Conservation (phyloP, 2,888 invertebrate species). For the Nemotelus pantherinus region DNA sequence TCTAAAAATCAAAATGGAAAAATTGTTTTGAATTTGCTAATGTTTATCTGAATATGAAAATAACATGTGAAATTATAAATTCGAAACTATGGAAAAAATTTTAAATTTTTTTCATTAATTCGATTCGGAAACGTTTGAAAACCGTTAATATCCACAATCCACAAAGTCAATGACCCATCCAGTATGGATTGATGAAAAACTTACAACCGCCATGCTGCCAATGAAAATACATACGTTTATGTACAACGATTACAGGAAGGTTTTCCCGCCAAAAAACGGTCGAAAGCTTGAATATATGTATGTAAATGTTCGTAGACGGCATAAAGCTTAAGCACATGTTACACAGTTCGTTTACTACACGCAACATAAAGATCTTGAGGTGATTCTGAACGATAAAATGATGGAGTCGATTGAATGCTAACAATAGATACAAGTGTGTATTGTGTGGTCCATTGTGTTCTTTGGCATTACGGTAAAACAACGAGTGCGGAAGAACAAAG, state of each 20-base stretch:
- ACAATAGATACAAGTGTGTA: constrained; percentile 24
- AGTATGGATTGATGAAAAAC: not conserved
- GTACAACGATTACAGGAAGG: not conserved
- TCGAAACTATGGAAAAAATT: not conserved
- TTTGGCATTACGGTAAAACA: constrained; percentile 28
- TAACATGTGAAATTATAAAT: too few species aligned
- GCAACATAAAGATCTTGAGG: constrained; percentile 26
- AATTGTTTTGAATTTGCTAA: too few species aligned
- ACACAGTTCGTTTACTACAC: constrained; percentile 3
- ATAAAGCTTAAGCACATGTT: constrained; percentile 15
- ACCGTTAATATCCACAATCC: constrained; percentile 35
- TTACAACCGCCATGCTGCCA: not conserved
- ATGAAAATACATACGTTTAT: not conserved
- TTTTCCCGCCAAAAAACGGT: constrained; percentile 37
- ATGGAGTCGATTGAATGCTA: constrained; percentile 10
- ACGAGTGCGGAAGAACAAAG: constrained; percentile 19
- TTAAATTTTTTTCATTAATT: not conserved
- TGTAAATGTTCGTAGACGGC: not conserved
- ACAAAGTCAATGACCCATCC: constrained; percentile 25
- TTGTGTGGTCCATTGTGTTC: constrained; percentile 40
- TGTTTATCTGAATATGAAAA: too few species aligned
- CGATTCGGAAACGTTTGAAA: not conserved
- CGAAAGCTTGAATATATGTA: constrained; percentile 7
- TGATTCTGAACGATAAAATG: not conserved
- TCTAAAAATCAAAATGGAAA: not conserved